phyloP scores from a whole-genome alignment of 2,113 vertebrate genomes.

The Cryptotis parvus region DNA sequence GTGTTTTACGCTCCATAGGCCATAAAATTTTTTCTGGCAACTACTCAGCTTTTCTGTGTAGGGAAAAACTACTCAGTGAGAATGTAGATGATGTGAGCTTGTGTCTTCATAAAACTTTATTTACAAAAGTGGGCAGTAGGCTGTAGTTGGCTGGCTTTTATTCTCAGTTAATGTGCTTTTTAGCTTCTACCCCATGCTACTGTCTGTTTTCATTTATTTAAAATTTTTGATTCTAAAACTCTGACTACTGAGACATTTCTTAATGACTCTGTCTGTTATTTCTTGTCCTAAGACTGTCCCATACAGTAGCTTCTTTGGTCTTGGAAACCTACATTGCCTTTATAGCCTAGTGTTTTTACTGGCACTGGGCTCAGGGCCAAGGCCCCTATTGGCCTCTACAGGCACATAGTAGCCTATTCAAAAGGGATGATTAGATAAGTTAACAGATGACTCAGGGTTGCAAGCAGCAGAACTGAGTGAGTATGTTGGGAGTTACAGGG shows the following conservation, averaged over 20 bases:
- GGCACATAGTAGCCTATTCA: background rate
- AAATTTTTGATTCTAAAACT: slow-evolving; percentile 26
- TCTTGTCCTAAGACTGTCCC: background rate
- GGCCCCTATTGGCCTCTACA: background rate
- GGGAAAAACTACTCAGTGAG: background rate
- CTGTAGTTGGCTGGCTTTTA: background rate
- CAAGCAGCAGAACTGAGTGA: background rate
- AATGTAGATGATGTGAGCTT: background rate
- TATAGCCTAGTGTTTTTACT: slow-evolving; percentile 9
- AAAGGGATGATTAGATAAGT: background rate
- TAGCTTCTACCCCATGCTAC: background rate
- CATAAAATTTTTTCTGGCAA: background rate
- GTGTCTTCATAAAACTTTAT: slow-evolving; percentile 46
- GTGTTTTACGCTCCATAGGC: slow-evolving; percentile 19
- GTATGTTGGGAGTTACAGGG: background rate
- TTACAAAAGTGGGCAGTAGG: background rate
- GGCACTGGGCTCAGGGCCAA: background rate
- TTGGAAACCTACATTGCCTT: slow-evolving; percentile 16
- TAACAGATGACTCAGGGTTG: slow-evolving; percentile 16
- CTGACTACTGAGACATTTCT: background rate
- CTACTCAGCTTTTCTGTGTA: background rate
- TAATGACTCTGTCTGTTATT: background rate
- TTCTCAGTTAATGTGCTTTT: background rate
- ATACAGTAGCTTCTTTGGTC: background rate
- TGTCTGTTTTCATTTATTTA: slow-evolving; percentile 3